phyloP scores from a whole-genome alignment of 2,888 invertebrate species.

The Thyatira batis region DNA sequence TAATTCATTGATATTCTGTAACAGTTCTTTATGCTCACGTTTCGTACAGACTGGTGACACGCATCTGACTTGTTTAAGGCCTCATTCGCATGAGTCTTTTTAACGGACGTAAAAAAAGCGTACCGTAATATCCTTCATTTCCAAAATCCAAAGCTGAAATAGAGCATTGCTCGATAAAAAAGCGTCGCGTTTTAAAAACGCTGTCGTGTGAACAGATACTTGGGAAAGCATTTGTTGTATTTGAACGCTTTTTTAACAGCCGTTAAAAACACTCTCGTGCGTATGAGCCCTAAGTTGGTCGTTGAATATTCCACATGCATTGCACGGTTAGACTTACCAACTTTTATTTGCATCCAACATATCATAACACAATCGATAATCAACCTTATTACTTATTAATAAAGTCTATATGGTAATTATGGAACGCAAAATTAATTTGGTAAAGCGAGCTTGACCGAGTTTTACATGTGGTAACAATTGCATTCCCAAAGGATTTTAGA shows the following conservation, averaged over 20 bases:
- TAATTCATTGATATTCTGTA: constrained; percentile 6
- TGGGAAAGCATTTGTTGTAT: too few species aligned
- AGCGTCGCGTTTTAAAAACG: too few species aligned
- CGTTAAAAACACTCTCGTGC: too few species aligned
- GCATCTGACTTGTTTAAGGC: constrained; percentile 6
- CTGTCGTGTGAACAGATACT: too few species aligned
- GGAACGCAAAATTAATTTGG: neutral
- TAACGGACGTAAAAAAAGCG: too few species aligned
- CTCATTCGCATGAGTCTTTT: too few species aligned
- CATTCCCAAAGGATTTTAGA: constrained; percentile 21
- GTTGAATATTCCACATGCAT: constrained; percentile 53
- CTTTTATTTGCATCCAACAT: constrained; percentile 19
- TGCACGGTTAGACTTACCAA: constrained; percentile 41
- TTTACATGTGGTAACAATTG: constrained; percentile 14
- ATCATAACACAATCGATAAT: constrained; percentile 14
- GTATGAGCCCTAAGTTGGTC: too few species aligned
- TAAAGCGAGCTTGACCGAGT: constrained; percentile 19
- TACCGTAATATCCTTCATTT: too few species aligned
- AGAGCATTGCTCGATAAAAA: too few species aligned
- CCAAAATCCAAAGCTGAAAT: too few species aligned
- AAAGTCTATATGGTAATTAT: neutral
- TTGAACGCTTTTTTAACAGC: too few species aligned
- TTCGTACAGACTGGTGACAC: constrained; percentile 2
- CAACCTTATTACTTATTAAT: neutral
- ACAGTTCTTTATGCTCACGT: constrained; percentile 8